These are phyloP conservation scores for Lontra canadensis DNA, from an alignment of 2,113 vertebrate genomes.

Conservation along the genomic window DNA sequence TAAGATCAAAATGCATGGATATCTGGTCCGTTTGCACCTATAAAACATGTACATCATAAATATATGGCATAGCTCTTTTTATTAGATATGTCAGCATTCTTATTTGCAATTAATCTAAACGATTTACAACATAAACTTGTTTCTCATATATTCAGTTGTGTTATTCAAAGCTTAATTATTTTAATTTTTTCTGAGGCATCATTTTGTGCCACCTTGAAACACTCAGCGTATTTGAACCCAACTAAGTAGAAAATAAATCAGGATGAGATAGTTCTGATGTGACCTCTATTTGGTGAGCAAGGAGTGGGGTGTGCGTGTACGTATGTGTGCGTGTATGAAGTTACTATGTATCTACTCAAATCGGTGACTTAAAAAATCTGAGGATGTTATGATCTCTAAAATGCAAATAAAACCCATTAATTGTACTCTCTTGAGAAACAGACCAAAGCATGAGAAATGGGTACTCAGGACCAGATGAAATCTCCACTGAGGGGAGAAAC, in stretches of 20 bases:
- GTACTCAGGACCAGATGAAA: neutral
- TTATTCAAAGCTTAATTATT: slow-evolving; percentile 35
- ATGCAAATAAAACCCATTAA: neutral
- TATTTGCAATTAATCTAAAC: neutral
- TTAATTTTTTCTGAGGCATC: neutral
- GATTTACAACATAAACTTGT: neutral
- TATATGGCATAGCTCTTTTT: neutral
- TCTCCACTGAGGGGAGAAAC: neutral
- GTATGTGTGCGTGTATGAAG: neutral
- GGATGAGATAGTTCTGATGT: neutral
- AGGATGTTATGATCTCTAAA: neutral
- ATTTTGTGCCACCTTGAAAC: neutral
- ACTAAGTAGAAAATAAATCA: neutral
- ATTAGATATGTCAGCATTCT: neutral
- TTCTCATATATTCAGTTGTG: neutral
- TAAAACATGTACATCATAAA: neutral
- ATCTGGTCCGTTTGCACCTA: neutral
- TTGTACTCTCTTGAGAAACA: neutral
- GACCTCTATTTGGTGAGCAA: neutral
- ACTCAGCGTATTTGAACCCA: neutral
- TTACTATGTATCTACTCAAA: neutral
- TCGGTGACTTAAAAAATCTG: neutral
- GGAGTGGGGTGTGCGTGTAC: neutral
- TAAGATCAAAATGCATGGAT: neutral
- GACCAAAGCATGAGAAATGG: neutral